Evolutionary conservation across 1,140 invertebrate genomes (phyloP), one percentile per base, ranked within the genome.

Genomic region (Ceratina japonica): DNA sequence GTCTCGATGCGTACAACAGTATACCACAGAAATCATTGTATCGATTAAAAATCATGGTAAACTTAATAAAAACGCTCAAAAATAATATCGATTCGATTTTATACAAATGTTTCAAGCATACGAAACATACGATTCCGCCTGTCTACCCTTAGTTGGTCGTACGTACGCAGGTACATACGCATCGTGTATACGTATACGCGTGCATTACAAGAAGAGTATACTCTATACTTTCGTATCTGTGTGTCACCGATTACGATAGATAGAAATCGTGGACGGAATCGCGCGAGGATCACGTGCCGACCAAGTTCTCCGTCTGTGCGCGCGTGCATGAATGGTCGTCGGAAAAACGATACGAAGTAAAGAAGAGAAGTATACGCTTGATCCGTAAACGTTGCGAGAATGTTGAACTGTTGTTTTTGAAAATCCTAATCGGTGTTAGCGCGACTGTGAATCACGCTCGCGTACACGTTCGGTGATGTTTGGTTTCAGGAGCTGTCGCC

Each of bases 401-500:
- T 44, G 37, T 44, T 44, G 37, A 44, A 44, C 37, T 44, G 37
- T 44, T 44, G 37, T 44, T 44, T 44, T 44, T 44, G 37, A 44
- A 44, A 44, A 2, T 44, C 37, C 37, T 44, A 44, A 44, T 44
- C 37, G 37, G 37, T 44, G 37, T 44, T 44, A 44, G 62, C 62
- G 75, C 61, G 65, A 73, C 70, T 84, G 61, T 70, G 68, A 80
- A 52, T 81, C 77, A 77, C 79, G 87, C 76, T 82, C 82, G 89
- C 89, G 87, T 89, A 90, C 88, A 90, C 89, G 90, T 86, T 87
- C 87, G 87, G 86, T 86, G 75, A 76, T 89, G 87, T 93, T 91
- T 93, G 90, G 83, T 93, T 93, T 92, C 92, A 93, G 92, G 92
- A 93, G 91, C 91, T 92, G 91, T 93, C 92, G 86, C 92, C 92